Percentiles rank a stretch among this genome's conserved stretches.
These are phyloP conservation scores for Sebastes baramenuke DNA, from an alignment of 2,797 vertebrate species.

Conservation along the genomic window DNA sequence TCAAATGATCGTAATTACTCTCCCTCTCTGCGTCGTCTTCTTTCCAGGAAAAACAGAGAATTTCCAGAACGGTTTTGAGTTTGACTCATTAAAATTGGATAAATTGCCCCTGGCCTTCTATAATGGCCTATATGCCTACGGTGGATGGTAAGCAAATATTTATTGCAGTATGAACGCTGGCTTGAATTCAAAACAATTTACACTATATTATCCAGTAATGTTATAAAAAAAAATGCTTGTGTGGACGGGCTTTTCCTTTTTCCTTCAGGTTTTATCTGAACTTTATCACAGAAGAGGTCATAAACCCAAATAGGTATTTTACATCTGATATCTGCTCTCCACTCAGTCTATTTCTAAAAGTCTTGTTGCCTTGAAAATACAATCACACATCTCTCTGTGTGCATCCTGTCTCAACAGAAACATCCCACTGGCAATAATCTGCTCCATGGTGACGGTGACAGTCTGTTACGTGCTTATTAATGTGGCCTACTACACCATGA, in stretches of 20 bases:
- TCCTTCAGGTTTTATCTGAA: conserved; percentile 88
- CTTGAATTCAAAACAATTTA: not conserved
- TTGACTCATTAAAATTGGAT: conserved; percentile 77
- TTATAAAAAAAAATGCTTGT: too few species aligned
- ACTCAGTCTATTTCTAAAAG: not conserved
- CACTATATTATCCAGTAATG: not conserved
- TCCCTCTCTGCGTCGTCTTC: not conserved
- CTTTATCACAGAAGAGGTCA: conserved; percentile 89
- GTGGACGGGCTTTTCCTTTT: conserved; percentile 1
- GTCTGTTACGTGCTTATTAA: conserved; percentile 92
- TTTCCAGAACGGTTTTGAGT: conserved; percentile 87
- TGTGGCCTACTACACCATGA: conserved; percentile 93
- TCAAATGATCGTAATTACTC: not conserved
- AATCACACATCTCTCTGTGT: not conserved
- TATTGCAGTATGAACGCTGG: not conserved
- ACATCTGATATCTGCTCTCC: not conserved
- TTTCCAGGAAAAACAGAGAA: conserved; percentile 85
- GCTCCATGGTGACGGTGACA: conserved; percentile 93
- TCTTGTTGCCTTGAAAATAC: not conserved
- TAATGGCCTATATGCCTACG: conserved; percentile 90
- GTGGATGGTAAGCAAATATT: conserved; percentile 86
- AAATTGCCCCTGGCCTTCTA: conserved; percentile 91
- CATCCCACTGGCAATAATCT: conserved; percentile 89
- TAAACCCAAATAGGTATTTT: conserved; percentile 88
- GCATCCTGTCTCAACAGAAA: conserved; percentile 42